phyloP scores from a whole-genome alignment of 2,888 invertebrate genomes.

The Leptopilina myrica region DNA sequence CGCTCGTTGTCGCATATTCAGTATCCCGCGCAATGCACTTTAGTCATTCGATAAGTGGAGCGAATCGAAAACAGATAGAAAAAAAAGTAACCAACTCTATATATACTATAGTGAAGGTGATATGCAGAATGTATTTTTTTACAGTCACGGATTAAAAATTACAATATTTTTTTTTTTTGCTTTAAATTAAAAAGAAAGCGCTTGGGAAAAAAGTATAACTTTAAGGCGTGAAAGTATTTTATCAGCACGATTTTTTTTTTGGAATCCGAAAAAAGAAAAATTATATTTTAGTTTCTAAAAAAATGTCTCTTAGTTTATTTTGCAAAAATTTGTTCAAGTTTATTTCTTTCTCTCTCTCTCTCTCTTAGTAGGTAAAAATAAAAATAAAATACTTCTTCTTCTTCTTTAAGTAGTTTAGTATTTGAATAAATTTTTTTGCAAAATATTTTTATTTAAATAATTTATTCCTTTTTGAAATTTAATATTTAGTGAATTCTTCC shows the following conservation, averaged over 20 bases:
- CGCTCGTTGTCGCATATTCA: slow-evolving; percentile 34
- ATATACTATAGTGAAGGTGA: slow-evolving; percentile 19
- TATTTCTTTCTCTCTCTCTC: too few species aligned
- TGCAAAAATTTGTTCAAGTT: too few species aligned
- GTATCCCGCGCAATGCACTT: slow-evolving; percentile 36
- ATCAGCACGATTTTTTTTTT: not conserved
- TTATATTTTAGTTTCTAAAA: too few species aligned
- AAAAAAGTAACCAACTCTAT: slow-evolving; percentile 20
- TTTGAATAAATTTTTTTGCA: too few species aligned
- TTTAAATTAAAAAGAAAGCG: not conserved
- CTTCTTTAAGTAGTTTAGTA: too few species aligned
- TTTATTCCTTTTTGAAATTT: too few species aligned
- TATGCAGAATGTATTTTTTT: slow-evolving; percentile 38
- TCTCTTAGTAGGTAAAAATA: too few species aligned
- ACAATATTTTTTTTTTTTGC: not conserved
- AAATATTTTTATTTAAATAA: too few species aligned
- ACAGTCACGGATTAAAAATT: slow-evolving; percentile 28
- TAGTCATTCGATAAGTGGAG: slow-evolving; percentile 39
- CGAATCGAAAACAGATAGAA: slow-evolving; percentile 32
- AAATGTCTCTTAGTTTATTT: too few species aligned
- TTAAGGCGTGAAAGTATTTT: slow-evolving; percentile 16
- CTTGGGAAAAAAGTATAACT: slow-evolving; percentile 8
- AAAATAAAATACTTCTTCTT: too few species aligned
- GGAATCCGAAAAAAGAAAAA: not conserved
- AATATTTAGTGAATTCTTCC: too few species aligned